Evolutionary conservation across 2,888 invertebrate genomes (phyloP).

Genomic region (Caenorhabditis becei): DNA sequence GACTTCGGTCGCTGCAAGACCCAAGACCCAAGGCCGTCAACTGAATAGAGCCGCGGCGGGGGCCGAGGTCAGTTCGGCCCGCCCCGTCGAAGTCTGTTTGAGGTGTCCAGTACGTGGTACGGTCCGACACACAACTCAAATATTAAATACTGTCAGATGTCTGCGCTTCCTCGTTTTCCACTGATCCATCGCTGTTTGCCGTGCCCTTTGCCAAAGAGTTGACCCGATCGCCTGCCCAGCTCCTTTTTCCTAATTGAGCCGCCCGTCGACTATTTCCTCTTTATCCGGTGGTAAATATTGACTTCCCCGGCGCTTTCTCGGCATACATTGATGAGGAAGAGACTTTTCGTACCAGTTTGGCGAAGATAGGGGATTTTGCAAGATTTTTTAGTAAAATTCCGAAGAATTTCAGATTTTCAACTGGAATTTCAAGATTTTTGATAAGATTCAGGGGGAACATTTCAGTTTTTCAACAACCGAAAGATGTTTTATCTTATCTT

Average conservation of each 20-base stretch:
- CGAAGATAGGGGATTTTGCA: too few relatives aligned
- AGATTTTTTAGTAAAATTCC: too few relatives aligned
- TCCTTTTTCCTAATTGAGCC: slow-evolving; percentile 43
- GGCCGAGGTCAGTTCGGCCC: too few relatives aligned
- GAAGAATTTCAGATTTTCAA: too few relatives aligned
- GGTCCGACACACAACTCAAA: slow-evolving; percentile 67
- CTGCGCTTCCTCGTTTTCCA: background rate
- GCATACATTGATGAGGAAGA: too few relatives aligned
- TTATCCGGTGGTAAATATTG: slow-evolving; percentile 53
- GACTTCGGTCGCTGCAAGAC: background rate
- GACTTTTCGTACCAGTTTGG: too few relatives aligned
- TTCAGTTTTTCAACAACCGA: slow-evolving; percentile 25
- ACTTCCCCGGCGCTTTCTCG: slow-evolving; percentile 13
- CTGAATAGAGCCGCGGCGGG: too few relatives aligned
- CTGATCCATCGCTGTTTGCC: slow-evolving; percentile 30
- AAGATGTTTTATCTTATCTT: slow-evolving; percentile 20
- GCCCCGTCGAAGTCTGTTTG: slow-evolving; percentile 39
- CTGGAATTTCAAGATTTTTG: background rate
- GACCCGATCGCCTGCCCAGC: slow-evolving; percentile 46
- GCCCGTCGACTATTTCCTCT: slow-evolving; percentile 18
- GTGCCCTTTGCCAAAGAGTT: slow-evolving; percentile 53
- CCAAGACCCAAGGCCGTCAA: background rate
- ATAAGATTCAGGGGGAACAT: too few relatives aligned
- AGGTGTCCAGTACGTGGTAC: slow-evolving; percentile 61
- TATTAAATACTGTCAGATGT: slow-evolving; percentile 51